phyloP scores from a whole-genome alignment of 2,113 vertebrate genomes.

The Dasypus novemcinctus region DNA sequence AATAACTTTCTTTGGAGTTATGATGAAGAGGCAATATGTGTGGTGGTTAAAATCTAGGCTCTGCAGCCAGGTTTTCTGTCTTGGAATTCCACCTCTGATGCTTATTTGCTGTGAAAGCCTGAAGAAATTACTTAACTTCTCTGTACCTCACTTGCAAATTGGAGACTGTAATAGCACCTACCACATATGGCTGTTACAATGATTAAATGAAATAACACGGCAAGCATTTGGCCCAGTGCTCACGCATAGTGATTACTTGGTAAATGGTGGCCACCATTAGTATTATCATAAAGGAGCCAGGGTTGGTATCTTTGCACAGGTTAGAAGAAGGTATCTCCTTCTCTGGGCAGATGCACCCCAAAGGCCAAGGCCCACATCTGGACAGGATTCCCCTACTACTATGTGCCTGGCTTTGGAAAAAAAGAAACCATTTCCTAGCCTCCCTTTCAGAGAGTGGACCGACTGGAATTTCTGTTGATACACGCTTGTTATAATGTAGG shows the following conservation, averaged over 20 bases:
- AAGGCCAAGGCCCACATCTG: neutral
- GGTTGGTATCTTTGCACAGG: neutral
- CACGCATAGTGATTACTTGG: neutral
- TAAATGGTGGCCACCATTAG: neutral
- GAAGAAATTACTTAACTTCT: neutral
- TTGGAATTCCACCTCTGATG: neutral
- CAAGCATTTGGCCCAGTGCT: neutral
- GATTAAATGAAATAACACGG: neutral
- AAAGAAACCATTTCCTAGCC: neutral
- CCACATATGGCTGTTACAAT: neutral
- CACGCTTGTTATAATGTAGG: neutral
- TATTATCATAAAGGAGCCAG: neutral
- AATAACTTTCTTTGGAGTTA: neutral
- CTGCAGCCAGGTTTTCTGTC: neutral
- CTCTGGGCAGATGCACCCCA: neutral
- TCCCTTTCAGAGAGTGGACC: neutral
- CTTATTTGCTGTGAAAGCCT: neutral
- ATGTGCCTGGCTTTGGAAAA: neutral
- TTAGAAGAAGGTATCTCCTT: neutral
- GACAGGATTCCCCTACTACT: neutral
- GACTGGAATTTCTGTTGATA: neutral
- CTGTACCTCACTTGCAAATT: neutral
- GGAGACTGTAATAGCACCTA: neutral
- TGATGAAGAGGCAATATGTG: neutral
- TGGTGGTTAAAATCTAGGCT: neutral